Conservation (phyloP, 1,140 invertebrate species). For the Aphaenogaster floridana region DNA sequence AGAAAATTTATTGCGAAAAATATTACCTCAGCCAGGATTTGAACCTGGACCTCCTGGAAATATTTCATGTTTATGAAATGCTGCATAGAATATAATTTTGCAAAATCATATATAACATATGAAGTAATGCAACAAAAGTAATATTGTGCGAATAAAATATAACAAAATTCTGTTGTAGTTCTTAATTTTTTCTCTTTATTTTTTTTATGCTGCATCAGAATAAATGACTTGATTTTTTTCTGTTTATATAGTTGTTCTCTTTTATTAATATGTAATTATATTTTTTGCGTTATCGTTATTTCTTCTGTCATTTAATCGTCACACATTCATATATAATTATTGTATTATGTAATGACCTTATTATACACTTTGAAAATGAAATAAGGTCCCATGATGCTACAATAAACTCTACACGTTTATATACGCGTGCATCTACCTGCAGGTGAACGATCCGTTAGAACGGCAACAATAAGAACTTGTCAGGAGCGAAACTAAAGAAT, state of each 20-base stretch:
- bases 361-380: neutral
- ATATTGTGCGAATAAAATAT: too few relatives aligned
- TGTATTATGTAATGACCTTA: neutral
- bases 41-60: too few relatives aligned
- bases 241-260: neutral
- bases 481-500: slow-evolving; percentile 44
- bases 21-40: too few relatives aligned
- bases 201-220: too few relatives aligned
- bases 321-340: neutral
- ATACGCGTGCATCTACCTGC: slow-evolving; percentile 6
- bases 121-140: too few relatives aligned
- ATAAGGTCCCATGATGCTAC: neutral
- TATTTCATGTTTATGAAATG: too few relatives aligned
- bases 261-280: neutral
- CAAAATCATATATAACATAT: too few relatives aligned
- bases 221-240: neutral
- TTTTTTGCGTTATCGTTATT: neutral
- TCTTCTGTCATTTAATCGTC: neutral
- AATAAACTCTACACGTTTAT: neutral
- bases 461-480: slow-evolving; percentile 35
- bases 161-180: too few relatives aligned
- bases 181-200: too few relatives aligned
- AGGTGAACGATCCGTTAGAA: slow-evolving; percentile 24
- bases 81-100: too few relatives aligned
- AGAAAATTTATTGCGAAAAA: too few relatives aligned